These are phyloP conservation scores for Hylaea fasciaria DNA, from an alignment of 2,888 invertebrate genomes.

Conservation along the genomic window DNA sequence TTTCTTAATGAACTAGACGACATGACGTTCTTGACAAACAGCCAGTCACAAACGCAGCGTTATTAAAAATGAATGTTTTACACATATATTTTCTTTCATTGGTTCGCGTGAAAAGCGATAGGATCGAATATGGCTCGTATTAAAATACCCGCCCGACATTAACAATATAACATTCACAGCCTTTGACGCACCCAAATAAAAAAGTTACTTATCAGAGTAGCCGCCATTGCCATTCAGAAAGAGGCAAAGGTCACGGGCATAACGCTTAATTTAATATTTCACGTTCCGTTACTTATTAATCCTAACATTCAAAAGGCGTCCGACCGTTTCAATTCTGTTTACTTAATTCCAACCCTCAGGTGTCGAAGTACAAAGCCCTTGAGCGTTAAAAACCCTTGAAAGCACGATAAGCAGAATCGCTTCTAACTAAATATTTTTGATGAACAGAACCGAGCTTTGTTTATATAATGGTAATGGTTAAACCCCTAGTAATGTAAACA, in stretches of 20 bases:
- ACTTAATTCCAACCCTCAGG: slow-evolving; percentile 10
- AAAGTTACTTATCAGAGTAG: slow-evolving; percentile 5
- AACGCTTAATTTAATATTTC: slow-evolving; percentile 8
- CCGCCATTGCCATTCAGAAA: slow-evolving; percentile 10
- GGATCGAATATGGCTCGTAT: not conserved
- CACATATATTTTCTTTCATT: too few relatives aligned
- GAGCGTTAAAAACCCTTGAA: slow-evolving; percentile 28
- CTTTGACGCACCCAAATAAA: not conserved
- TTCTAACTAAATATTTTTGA: slow-evolving; percentile 38
- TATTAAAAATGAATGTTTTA: too few relatives aligned
- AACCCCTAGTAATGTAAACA: slow-evolving; percentile 36
- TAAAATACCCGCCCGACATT: not conserved
- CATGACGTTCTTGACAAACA: too few relatives aligned
- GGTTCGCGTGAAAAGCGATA: not conserved
- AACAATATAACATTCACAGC: too few relatives aligned
- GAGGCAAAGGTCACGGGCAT: slow-evolving; percentile 14
- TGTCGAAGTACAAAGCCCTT: slow-evolving; percentile 40
- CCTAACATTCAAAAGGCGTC: slow-evolving; percentile 1
- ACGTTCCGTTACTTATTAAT: slow-evolving; percentile 12
- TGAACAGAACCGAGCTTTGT: slow-evolving; percentile 35
- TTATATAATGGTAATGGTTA: slow-evolving; percentile 32
- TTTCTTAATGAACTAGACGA: too few relatives aligned
- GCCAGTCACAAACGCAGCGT: too few relatives aligned
- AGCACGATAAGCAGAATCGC: slow-evolving; percentile 32
- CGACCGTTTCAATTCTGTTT: slow-evolving; percentile 29